These are phyloP conservation scores for Petroica traversi DNA, from an alignment of 2,113 vertebrate species.

Conservation along the genomic window DNA sequence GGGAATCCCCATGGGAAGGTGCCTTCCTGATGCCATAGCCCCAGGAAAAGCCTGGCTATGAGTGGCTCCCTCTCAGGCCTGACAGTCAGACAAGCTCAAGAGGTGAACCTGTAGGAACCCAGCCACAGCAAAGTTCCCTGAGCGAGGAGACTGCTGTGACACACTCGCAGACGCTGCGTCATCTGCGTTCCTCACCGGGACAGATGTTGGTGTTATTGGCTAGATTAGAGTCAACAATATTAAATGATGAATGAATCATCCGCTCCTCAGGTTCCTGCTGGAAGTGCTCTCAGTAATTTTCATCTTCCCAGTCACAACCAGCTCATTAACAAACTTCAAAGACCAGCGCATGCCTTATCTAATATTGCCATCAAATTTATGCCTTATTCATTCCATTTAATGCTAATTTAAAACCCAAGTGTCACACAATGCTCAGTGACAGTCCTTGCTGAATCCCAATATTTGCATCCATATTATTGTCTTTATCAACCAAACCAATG, in stretches of 20 bases:
- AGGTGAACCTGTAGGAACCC: neutral
- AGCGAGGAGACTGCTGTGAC: neutral
- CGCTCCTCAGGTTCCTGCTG: conserved; percentile 34
- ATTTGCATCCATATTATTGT: neutral
- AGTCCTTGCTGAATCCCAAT: neutral
- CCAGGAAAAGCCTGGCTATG: neutral
- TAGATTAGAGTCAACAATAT: conserved; percentile 46
- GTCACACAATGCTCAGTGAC: neutral
- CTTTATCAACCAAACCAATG: neutral
- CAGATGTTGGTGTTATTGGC: conserved; percentile 2
- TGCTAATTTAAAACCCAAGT: conserved; percentile 1
- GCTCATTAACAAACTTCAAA: conserved; percentile 48
- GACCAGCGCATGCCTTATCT: conserved; percentile 10
- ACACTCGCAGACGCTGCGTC: conserved; percentile 22
- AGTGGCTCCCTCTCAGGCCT: neutral
- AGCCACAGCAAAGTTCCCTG: conserved; percentile 26
- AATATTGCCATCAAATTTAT: conserved; percentile 32
- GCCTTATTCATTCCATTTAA: neutral
- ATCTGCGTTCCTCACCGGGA: neutral
- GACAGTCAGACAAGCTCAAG: neutral
- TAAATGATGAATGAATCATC: conserved; percentile 48
- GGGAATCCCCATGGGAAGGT: conserved; percentile 25
- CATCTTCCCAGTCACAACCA: conserved; percentile 14
- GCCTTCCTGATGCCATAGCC: neutral
- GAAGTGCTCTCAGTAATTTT: conserved; percentile 28